Conservation (phyloP, 2,797 vertebrate genomes). For the Bryconaethiops microstoma region DNA sequence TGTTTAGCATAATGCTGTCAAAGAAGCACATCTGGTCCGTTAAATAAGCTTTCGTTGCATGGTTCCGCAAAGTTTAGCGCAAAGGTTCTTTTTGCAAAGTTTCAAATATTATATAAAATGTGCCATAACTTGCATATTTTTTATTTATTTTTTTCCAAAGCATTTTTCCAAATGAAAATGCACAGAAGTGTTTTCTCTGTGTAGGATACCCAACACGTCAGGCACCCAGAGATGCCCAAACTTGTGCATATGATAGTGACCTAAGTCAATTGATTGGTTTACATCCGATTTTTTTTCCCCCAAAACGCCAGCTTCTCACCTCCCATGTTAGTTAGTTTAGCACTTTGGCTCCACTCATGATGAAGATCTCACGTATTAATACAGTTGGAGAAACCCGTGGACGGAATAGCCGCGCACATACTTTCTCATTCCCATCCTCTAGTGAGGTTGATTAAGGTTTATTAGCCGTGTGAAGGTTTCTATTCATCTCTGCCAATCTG, state of each 20-base stretch:
- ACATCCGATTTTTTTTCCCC: neutral
- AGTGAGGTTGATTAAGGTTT: constrained; percentile 47
- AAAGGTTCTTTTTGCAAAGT: too few species aligned
- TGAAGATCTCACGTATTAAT: neutral
- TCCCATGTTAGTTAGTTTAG: neutral
- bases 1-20: neutral
- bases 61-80: too few species aligned
- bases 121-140: too few species aligned
- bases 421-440: constrained; percentile 20
- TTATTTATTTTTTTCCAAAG: too few species aligned
- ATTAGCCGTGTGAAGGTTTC: constrained; percentile 27
- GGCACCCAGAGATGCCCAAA: too few species aligned
- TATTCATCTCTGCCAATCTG: constrained; percentile 47
- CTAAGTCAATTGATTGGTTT: neutral
- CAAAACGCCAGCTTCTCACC: neutral
- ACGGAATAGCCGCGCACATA: neutral
- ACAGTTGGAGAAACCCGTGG: neutral
- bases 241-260: neutral
- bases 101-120: too few species aligned
- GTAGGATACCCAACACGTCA: too few species aligned
- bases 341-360: neutral
- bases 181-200: too few species aligned
- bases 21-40: neutral
- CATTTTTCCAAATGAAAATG: too few species aligned
- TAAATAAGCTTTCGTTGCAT: too few species aligned